Base-by-base conservation (phyloP, 2,888 invertebrate genomes). In the Macropis europaea region DNA sequence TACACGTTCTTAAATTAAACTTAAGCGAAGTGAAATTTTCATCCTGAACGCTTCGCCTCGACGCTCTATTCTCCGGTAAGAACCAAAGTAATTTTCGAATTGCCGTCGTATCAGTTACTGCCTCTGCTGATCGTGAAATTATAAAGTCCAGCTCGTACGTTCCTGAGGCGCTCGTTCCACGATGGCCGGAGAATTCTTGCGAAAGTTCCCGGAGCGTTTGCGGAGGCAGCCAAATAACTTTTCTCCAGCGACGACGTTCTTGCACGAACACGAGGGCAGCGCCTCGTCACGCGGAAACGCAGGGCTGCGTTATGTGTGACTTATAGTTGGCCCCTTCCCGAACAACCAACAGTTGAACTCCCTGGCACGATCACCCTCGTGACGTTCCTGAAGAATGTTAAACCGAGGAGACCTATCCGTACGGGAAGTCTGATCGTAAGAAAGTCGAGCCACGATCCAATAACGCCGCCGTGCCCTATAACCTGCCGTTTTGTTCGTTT, bases 211-310 rank as follows among this genome's bases (percentile, higher is more conserved):
- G 73, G 67, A 72, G 62, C 72, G 54, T 68, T 71, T 60, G 71
- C 60, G 47, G 32, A 43, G 60, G 56, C 63, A 76, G 68, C 73
- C 69, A 78, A 81, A 82, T 84, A 84, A 84, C 79, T 83, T 79
- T 76, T 71, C 73, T 63, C 45, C 30, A 59, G 50, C 69, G 72
- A 62, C 66, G 60, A 73, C 72, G 59, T 64, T 47, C 53, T n/a
- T 38, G 28, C 59, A 57, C 67, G 50, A 50, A 47, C 28, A 47
- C 56, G 53, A 13, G 15, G 26, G 11, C 34, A 30, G n/a, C 32
- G 32, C 36, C 59, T 30, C 47, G 53, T 34, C 54, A 32, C 68
- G 34, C 32, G 43, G 6, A 30, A 3, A 0, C 28, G 7, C 50
- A 17, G 42, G 48, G 67, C 42, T 63, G 61, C 48, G 67, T 60